Percentiles rank a stretch among this genome's conserved stretches.
phyloP scores from a whole-genome alignment of 2,797 vertebrate genomes.

The Scyliorhinus canicula region DNA sequence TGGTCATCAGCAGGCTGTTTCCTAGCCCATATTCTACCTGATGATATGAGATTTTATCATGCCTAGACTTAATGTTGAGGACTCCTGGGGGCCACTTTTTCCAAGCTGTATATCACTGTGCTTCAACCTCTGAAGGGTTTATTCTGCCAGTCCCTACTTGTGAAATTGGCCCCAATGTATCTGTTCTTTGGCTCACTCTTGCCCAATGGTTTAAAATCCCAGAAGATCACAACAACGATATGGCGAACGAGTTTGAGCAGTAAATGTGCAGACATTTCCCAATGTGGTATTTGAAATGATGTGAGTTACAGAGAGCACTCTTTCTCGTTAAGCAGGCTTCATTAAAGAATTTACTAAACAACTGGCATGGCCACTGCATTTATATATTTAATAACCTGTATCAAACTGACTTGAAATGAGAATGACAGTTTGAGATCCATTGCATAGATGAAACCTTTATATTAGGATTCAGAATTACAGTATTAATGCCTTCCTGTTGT shows the following conservation, averaged over 20 bases:
- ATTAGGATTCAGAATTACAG: slow-evolving; percentile 9
- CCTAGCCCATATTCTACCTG: too few relatives aligned
- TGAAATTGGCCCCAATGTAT: neutral
- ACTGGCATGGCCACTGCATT: neutral
- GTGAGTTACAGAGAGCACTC: neutral
- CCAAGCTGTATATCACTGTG: too few relatives aligned
- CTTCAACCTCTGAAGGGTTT: too few relatives aligned
- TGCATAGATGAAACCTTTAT: neutral
- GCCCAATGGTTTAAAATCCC: neutral
- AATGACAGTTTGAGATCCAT: neutral
- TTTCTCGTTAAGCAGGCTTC: neutral
- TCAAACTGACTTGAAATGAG: neutral
- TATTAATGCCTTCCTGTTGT: neutral
- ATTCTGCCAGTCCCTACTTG: neutral
- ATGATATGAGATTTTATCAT: too few relatives aligned
- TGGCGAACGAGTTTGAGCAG: neutral
- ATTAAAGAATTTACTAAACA: too few relatives aligned
- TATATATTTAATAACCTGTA: neutral
- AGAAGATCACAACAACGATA: neutral
- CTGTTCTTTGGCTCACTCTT: neutral
- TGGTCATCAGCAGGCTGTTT: too few relatives aligned
- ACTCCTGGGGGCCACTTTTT: too few relatives aligned
- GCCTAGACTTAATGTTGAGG: too few relatives aligned
- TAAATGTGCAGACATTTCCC: neutral
- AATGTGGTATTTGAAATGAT: neutral